These are phyloP conservation scores for Myotis brandtii DNA, from an alignment of 2,113 vertebrate species.

Conservation along the genomic window DNA sequence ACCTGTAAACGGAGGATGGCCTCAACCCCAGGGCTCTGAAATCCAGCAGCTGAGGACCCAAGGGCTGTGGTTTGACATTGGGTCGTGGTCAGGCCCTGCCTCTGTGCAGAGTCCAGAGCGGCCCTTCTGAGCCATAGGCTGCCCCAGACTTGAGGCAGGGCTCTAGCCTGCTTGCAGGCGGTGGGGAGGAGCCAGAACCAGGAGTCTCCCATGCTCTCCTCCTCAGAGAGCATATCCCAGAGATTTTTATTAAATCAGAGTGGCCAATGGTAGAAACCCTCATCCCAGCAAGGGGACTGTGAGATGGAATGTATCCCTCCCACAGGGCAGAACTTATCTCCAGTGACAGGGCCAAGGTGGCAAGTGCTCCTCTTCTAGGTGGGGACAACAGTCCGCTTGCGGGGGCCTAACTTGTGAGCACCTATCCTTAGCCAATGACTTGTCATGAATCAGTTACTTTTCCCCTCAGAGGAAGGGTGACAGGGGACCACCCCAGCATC, in stretches of 20 bases:
- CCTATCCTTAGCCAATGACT: not conserved
- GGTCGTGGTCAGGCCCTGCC: not conserved
- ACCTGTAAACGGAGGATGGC: conserved; percentile 28
- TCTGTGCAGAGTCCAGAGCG: not conserved
- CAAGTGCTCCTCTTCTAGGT: not conserved
- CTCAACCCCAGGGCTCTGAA: conserved; percentile 18
- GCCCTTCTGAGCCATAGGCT: not conserved
- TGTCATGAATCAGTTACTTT: not conserved
- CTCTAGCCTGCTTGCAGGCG: fast-evolving
- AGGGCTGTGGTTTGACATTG: not conserved
- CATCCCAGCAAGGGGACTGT: not conserved
- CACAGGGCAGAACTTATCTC: not conserved
- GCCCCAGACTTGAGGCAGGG: not conserved
- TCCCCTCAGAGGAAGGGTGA: not conserved
- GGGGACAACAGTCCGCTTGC: not conserved
- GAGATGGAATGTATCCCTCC: not conserved
- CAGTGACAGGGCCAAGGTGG: not conserved
- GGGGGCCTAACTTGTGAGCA: not conserved
- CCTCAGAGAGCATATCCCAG: not conserved
- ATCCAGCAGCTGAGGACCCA: not conserved
- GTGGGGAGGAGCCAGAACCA: not conserved
- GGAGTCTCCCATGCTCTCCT: not conserved
- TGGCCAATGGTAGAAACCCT: not conserved
- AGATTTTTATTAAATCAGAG: not conserved
- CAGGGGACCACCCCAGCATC: not conserved